Conservation (phyloP, 2,113 vertebrate genomes). For the Phodopus roborovskii region DNA sequence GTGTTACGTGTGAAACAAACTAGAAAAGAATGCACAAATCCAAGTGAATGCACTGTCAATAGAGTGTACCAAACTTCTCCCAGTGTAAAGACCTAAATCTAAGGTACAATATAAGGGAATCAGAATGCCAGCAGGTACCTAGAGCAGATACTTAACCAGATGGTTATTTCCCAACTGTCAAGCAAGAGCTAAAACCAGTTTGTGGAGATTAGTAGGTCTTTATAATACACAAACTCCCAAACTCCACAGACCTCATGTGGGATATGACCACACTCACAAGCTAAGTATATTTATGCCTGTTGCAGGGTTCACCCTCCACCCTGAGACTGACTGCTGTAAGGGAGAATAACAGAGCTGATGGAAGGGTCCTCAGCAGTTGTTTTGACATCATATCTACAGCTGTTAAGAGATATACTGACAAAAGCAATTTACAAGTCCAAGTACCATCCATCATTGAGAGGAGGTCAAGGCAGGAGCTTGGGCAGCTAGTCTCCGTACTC, state of each 20-base stretch:
- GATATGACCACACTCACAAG: background rate
- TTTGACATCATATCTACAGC: background rate
- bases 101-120: background rate
- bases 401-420: no score
- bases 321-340: background rate
- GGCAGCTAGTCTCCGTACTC: background rate
- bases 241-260: background rate
- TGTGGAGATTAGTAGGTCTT: background rate
- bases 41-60: background rate
- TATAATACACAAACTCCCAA: background rate
- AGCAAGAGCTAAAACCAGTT: background rate
- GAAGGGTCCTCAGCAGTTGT: background rate
- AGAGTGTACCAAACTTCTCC: background rate
- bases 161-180: background rate
- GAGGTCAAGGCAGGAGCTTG: background rate
- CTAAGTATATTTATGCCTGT: background rate
- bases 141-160: background rate
- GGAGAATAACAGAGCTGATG: background rate
- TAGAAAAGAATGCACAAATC: conserved; percentile 13
- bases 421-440: background rate
- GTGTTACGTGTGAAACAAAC: background rate
- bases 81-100: background rate
- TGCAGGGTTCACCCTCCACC: background rate
- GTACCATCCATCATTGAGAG: background rate
- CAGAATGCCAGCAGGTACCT: background rate